Evolutionary conservation across 23 tunicate species (phyloP), one percentile per base, ranked within the genome.

Genomic region (Phallusia fumigata): DNA sequence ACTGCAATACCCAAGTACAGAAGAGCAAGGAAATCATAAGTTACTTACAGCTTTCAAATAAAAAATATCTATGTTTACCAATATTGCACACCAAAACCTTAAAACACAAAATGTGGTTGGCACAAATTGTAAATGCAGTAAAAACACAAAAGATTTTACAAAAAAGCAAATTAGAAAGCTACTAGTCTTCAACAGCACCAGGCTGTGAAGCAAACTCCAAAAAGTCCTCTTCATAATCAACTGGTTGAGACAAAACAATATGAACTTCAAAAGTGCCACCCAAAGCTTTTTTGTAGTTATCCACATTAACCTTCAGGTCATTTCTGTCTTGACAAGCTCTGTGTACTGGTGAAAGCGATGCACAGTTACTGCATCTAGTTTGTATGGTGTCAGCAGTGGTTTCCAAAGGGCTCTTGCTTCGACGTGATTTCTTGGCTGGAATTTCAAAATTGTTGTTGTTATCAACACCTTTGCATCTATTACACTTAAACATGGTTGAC

Each of bases 181-280:
- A n/a, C n/a, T 77, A 36, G 21, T 81, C 78, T 65, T 88, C 92
- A 32, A 83, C 52, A 10, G 92, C 83, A 65, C 80, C 87, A 78
- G 92, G 95, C 53, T 90, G 88, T 28, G 85, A 84, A 10, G 95
- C 95, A 21, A 90, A 72, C 77, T 90, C 91, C 76, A 91, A 75
- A 82, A 87, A 87, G 30, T 87, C 97, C 53, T 83, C 97, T 34
- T 50, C 97, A 53, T 87, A 80, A 83, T 91, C 91, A 65, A 91
- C 86, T 32, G 97, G 97, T 40, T 76, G 80, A 3, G 97, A 91
- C 34, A 91, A 45, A 32, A 91, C 86, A 36, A 91, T 80, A 52
- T 91, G 97, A 35, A 91, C 91, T 15, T 91, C 76, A 75, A 91
- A 91, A 30, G 80, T 35, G 6, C 77, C 80, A 28, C 73, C 81